phyloP scores from a whole-genome alignment of 2,797 vertebrate genomes.

The Protosalanx chinensis region DNA sequence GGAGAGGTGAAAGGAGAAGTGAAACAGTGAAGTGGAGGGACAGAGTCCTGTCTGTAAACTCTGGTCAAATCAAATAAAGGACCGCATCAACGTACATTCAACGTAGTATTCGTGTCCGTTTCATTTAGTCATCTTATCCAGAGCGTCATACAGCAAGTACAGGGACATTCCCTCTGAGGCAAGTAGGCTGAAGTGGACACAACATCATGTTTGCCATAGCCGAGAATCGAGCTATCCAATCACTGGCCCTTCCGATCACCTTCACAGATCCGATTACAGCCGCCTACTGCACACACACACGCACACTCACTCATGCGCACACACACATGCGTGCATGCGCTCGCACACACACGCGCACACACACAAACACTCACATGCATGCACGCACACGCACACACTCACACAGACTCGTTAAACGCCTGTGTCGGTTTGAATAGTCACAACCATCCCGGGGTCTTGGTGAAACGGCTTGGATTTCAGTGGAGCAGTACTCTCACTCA shows the following conservation, averaged over 20 bases:
- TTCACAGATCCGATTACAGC: too few species aligned
- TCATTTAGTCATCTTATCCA: too few species aligned
- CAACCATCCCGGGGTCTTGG: too few species aligned
- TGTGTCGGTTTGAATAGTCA: background rate
- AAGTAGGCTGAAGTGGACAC: too few species aligned
- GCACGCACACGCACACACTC: background rate
- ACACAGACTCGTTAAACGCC: background rate
- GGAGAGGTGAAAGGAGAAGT: slow-evolving; percentile 11
- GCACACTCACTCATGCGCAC: slow-evolving; percentile 54
- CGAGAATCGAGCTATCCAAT: too few species aligned
- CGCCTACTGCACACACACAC: background rate
- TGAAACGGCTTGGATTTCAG: background rate
- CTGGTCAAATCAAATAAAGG: background rate
- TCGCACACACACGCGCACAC: too few species aligned
- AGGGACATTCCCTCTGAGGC: too few species aligned
- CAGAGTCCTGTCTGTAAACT: background rate
- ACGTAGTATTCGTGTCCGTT: background rate
- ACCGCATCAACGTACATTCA: background rate
- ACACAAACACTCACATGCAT: background rate
- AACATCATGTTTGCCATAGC: too few species aligned
- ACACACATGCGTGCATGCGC: slow-evolving; percentile 15
- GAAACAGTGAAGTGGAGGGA: slow-evolving; percentile 2
- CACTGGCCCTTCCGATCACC: background rate
- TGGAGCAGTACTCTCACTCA: slow-evolving; percentile 22
- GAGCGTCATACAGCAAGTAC: too few species aligned